A percentile compares a stretch with the other conserved stretches of the same genome.
These are phyloP conservation scores for Catajapyx aquilonaris DNA, from an alignment of 1,140 invertebrate genomes.

Conservation along the genomic window DNA sequence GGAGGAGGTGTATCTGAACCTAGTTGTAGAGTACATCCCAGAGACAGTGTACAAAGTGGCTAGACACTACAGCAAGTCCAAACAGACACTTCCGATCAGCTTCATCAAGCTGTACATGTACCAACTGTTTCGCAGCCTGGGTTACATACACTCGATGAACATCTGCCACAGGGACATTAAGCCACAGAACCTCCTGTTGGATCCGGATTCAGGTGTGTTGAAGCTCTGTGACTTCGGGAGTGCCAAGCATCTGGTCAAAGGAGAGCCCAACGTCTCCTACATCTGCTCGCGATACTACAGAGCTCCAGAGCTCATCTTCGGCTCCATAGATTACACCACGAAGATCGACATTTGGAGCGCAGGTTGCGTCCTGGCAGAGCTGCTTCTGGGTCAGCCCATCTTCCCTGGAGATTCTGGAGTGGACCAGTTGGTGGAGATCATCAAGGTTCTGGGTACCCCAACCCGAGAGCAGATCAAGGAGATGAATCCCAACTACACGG, in stretches of 20 bases:
- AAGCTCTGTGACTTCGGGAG: conserved; percentile 99
- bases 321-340: conserved; percentile 98
- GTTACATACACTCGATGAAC: conserved; percentile 95
- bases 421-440: conserved; percentile 98
- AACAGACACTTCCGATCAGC: conserved; percentile 97
- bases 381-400: conserved; percentile 95
- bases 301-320: conserved; percentile 97
- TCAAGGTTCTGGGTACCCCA: conserved; percentile 97
- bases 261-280: conserved; percentile 99
- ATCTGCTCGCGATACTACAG: conserved; percentile 99
- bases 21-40: conserved; percentile 99
- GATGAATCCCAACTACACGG: conserved; percentile 99
- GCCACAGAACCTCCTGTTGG: conserved; percentile 92
- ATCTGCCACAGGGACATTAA: conserved; percentile 99
- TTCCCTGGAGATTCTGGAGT: conserved; percentile 98
- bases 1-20: conserved; percentile 99
- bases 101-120: conserved; percentile 99
- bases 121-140: conserved; percentile 96
- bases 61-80: conserved; percentile 94
- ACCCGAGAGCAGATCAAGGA: conserved; percentile 96
- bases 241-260: conserved; percentile 90
- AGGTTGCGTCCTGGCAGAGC: conserved; percentile 91
- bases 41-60: conserved; percentile 99
- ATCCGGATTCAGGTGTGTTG: conserved; percentile 90
- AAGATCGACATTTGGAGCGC: conserved; percentile 99